phyloP scores from a whole-genome alignment of 2,888 invertebrate genomes.

The Altica lythri region DNA sequence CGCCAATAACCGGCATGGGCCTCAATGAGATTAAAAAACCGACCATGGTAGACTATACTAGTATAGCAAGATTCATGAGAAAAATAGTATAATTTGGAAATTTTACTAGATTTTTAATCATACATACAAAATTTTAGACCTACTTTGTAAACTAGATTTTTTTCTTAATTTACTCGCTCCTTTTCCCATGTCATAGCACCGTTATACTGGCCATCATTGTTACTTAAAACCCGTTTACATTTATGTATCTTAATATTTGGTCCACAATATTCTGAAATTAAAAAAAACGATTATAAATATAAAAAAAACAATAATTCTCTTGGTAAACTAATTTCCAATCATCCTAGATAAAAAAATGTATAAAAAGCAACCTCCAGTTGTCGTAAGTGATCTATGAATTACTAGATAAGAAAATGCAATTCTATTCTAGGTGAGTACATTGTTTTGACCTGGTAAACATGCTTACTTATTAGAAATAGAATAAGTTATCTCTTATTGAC shows the following conservation, averaged over 20 bases:
- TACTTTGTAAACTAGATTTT: conserved; percentile 44
- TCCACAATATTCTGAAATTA: neutral
- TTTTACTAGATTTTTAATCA: too few relatives aligned
- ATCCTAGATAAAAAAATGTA: neutral
- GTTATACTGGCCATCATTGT: conserved; percentile 7
- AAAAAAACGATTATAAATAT: conserved; percentile 1
- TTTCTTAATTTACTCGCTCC: conserved; percentile 52
- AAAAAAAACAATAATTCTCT: neutral
- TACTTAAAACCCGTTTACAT: too few relatives aligned
- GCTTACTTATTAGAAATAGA: neutral
- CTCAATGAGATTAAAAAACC: too few relatives aligned
- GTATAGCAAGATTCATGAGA: too few relatives aligned
- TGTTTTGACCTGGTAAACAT: conserved; percentile 3
- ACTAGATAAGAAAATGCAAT: too few relatives aligned
- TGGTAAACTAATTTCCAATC: neutral
- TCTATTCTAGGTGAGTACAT: too few relatives aligned
- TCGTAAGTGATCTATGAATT: too few relatives aligned
- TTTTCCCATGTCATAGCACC: conserved; percentile 49
- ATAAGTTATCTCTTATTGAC: neutral
- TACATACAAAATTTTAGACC: conserved; percentile 22
- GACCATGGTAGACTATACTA: too few relatives aligned
- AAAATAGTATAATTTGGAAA: too few relatives aligned
- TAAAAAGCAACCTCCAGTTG: neutral
- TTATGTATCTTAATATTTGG: too few relatives aligned
- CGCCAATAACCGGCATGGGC: too few relatives aligned